Evolutionary conservation across 2,113 vertebrate species (phyloP), one percentile per base, ranked within the genome.

Genomic region (Mustela lutreola): DNA sequence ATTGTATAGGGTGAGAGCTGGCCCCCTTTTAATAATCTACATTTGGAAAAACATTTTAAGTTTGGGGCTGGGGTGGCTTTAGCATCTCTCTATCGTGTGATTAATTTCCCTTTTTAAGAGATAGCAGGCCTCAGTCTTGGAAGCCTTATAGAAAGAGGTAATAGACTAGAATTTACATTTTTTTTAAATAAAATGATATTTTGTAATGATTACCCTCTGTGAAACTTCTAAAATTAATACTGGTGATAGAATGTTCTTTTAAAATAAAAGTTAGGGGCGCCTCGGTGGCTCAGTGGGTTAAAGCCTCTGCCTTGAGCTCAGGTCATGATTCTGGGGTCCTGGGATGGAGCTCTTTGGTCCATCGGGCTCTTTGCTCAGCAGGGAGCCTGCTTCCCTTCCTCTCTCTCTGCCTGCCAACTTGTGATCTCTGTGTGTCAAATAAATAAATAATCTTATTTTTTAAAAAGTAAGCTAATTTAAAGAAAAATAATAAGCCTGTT

Each of bases 401-500:
- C 50, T 53, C 50, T 16, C 50, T 53, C 14, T 53, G 50, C 50
- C 50, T 53, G 50, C 15, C 50, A 16, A 53, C 50, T 53, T 53
- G 50, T 53, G 15, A 53, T 53, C 15, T 53, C 11, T 50, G 50
- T 53, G 1, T 53, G 56, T 58, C 56, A 58, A 19, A 19, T 58
- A 58, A 53, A 53, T 58, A 58, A 53, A 53, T 53, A 58, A 58
- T 58, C 56, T 19, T 48, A 48, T 48, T 48, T 48, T 48, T 56
- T 56, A 5, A 56, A 56, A 97, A 56, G 53, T 65, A 48, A 90
- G 39, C n/a, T 67, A 85, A 79, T 92, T 92, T 85, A 95, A 95
- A 76, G 78, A 80, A 92, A 73, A 70, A 50, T 71, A 86, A 11
- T 92, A 83, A 79, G 50, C 21, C n/a, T 78, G 22, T 81, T 91